A percentile compares a stretch with the other conserved stretches of the same genome.
Conservation (phyloP, 2,113 vertebrate genomes). For the Gallinago media region DNA sequence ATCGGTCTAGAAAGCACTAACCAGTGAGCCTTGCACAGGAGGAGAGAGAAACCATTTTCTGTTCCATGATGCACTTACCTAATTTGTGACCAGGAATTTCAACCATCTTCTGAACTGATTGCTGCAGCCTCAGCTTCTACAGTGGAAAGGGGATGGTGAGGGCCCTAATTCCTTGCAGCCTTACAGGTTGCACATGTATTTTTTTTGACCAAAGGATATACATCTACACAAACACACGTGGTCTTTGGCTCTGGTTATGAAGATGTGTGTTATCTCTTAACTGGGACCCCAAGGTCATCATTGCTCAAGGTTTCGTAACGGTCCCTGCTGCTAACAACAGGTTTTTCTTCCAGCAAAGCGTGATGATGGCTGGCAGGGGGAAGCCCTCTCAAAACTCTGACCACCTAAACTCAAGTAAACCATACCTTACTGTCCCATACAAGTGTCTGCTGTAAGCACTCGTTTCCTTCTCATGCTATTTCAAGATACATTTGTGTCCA, state of each 20-base stretch:
- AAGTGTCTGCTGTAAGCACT: not conserved
- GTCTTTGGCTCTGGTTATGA: not conserved
- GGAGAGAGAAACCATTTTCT: not conserved
- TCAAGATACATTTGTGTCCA: not conserved
- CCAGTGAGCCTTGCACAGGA: not conserved
- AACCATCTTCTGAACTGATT: conserved; percentile 39
- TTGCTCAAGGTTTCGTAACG: not conserved
- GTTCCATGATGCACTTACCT: conserved; percentile 34
- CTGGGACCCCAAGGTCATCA: not conserved
- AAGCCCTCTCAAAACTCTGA: not conserved
- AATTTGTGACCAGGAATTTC: not conserved
- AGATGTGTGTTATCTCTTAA: not conserved
- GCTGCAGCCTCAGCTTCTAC: conserved; percentile 38
- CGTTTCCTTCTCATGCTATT: not conserved
- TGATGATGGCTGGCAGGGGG: not conserved
- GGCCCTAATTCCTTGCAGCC: not conserved
- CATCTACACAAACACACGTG: not conserved
- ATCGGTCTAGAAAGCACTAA: not conserved
- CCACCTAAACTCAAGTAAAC: not conserved
- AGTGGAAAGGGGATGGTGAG: not conserved
- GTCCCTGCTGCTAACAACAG: not conserved
- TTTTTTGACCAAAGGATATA: not conserved
- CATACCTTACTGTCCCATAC: not conserved
- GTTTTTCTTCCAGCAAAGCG: not conserved
- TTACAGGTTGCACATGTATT: not conserved